Base-by-base conservation (phyloP, 1,140 invertebrate species). In the Lepidurus apus region DNA sequence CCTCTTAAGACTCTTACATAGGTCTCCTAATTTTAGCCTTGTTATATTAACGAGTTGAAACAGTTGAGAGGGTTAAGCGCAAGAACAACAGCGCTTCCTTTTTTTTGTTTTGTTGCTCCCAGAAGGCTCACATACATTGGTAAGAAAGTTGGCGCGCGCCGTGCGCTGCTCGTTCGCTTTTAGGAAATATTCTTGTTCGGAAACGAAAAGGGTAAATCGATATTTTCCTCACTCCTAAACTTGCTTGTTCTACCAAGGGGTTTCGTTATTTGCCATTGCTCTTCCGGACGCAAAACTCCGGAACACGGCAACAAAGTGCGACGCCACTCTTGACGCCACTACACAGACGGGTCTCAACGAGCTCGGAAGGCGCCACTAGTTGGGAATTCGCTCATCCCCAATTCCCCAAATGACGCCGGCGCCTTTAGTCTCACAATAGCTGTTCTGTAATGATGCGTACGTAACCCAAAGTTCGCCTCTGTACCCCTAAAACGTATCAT, bases 11-110 rank as follows among this genome's bases (percentile, higher is more conserved):
- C 21, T 65, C 53, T 21, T 13, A 9, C 9, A 65, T 13, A 13
- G 53, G 17, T 65, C n/a, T 65, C 53, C 53, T 65, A 65, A 65
- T 65, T 65, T 65, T 65, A 65, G 53, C 53, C 53, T 65, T 65
- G 53, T 65, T 65, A 65, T 21, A 65, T 65, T 65, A 65, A 65
- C 21, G 53, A 65, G 17, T 65, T 65, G 17, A 65, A 65, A 65
- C 2, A 34, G 34, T 34, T 34, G 34, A 34, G 34, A 65, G 21
- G 17, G 53, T 7, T 7, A n/a, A 17, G 53, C 17, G 53, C 53
- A 21, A 21, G 53, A 13, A 65, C n/a, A 9, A 65, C 17, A 13
- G 53, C 8, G 34, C 53, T n/a, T 65, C 53, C 9, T 11, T 47
- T 65, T 65, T 65, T 65, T n/a, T 8, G 6, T 65, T 65, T 9